Conservation (phyloP, 2,888 invertebrate species). For the Drosophila nr. medialis region DNA sequence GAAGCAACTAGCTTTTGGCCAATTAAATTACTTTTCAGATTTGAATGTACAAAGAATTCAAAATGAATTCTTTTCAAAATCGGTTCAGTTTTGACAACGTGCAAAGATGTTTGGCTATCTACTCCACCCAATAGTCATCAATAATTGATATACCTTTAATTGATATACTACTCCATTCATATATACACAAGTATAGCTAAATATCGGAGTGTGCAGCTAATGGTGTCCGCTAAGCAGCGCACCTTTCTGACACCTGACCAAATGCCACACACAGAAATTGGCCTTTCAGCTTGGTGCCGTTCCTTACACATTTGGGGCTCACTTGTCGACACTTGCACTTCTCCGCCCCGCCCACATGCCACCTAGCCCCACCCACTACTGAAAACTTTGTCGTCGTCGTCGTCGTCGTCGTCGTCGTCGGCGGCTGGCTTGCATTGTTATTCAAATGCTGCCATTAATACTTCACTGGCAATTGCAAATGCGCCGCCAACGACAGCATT, state of each 20-base stretch:
- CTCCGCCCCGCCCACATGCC: not conserved
- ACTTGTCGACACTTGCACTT: slow-evolving; percentile 34
- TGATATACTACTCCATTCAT: not conserved
- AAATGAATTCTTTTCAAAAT: not conserved
- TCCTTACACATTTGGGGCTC: slow-evolving; percentile 26
- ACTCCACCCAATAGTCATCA: not conserved
- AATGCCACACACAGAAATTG: slow-evolving; percentile 55
- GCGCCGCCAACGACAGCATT: slow-evolving; percentile 26
- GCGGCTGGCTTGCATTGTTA: slow-evolving; percentile 61
- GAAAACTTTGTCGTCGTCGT: slow-evolving; percentile 37
- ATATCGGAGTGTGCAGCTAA: slow-evolving; percentile 13
- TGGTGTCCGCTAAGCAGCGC: slow-evolving; percentile 5
- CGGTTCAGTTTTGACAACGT: too few relatives aligned
- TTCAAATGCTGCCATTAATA: slow-evolving; percentile 78
- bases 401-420: slow-evolving; percentile 23
- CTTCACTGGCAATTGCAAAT: slow-evolving; percentile 75
- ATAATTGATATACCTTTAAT: not conserved
- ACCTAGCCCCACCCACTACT: not conserved
- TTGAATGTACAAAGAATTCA: not conserved
- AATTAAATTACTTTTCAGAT: not conserved
- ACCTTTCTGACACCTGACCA: slow-evolving; percentile 41
- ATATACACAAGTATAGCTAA: not conserved
- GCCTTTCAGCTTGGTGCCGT: slow-evolving; percentile 23
- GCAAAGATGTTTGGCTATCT: too few relatives aligned
- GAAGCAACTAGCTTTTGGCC: not conserved